phyloP scores from a whole-genome alignment of 2,888 invertebrate species.

The Spodoptera exigua region DNA sequence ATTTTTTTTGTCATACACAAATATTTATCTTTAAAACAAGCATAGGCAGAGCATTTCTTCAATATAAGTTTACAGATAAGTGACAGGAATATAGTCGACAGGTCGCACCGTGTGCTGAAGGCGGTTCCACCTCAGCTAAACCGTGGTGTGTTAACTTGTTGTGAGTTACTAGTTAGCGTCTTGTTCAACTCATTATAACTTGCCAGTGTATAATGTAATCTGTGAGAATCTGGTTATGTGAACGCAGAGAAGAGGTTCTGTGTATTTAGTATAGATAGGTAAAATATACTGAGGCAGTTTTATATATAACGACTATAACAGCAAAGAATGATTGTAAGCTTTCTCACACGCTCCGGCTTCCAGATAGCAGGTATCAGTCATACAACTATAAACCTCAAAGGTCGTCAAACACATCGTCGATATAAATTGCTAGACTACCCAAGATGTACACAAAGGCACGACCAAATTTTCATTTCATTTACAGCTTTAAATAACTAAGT shows the following conservation, averaged over 20 bases:
- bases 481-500: neutral
- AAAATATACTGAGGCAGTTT: neutral
- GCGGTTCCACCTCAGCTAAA: neutral
- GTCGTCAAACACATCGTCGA: too few species aligned
- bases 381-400: too few species aligned
- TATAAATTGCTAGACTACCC: too few species aligned
- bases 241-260: neutral
- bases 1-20: too few species aligned
- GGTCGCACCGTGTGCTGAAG: constrained; percentile 15
- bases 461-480: constrained; percentile 9
- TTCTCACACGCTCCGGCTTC: too few species aligned
- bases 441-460: too few species aligned
- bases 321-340: too few species aligned
- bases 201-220: constrained; percentile 28
- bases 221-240: constrained; percentile 3
- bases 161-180: constrained; percentile 34
- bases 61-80: constrained; percentile 1
- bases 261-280: neutral
- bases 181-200: constrained; percentile 32
- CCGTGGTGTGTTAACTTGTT: constrained; percentile 30
- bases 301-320: too few species aligned
- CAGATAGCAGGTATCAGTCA: too few species aligned
- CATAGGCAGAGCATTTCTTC: neutral
- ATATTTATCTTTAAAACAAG: too few species aligned
- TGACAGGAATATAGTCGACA: constrained; percentile 16